Evolutionary conservation across 2,797 vertebrate genomes (phyloP).

Genomic region (Coregonus suidteri): DNA sequence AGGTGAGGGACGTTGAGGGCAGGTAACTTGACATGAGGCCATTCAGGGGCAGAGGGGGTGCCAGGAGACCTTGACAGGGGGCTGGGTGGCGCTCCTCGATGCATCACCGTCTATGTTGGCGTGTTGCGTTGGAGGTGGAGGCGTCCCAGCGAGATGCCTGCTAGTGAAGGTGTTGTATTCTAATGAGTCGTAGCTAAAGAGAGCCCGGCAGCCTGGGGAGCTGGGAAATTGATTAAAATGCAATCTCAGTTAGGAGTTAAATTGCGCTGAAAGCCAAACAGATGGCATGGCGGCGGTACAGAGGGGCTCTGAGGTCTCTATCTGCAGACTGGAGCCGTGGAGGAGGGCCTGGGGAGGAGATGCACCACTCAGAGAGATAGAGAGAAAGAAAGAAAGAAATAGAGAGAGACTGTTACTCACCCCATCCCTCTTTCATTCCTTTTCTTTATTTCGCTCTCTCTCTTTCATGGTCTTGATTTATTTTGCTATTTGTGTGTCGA

Average conservation of each 20-base stretch:
- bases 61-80: slow-evolving; percentile 24
- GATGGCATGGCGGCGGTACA: slow-evolving; percentile 55
- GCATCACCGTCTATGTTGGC: background rate
- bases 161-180: slow-evolving; percentile 58
- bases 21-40: slow-evolving; percentile 41
- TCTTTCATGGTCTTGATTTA: background rate
- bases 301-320: slow-evolving; percentile 59
- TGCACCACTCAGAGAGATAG: slow-evolving; percentile 26
- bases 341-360: slow-evolving; percentile 43
- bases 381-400: slow-evolving; percentile 28
- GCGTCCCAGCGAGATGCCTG: slow-evolving; percentile 31
- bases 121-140: slow-evolving; percentile 27
- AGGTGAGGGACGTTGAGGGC: too few relatives aligned
- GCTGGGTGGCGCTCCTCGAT: slow-evolving; percentile 12
- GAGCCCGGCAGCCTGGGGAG: slow-evolving; percentile 39
- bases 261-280: slow-evolving; percentile 68
- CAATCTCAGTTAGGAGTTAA: slow-evolving; percentile 56
- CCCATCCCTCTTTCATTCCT: background rate
- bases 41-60: slow-evolving; percentile 42
- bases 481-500: too few relatives aligned
- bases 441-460: background rate
- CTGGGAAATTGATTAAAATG: slow-evolving; percentile 55
- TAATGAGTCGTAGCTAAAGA: slow-evolving; percentile 65
- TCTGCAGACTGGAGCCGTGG: slow-evolving; percentile 54
- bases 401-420: slow-evolving; percentile 5